Conservation (phyloP, 2,113 vertebrate genomes). For the Onychostruthus taczanowskii region DNA sequence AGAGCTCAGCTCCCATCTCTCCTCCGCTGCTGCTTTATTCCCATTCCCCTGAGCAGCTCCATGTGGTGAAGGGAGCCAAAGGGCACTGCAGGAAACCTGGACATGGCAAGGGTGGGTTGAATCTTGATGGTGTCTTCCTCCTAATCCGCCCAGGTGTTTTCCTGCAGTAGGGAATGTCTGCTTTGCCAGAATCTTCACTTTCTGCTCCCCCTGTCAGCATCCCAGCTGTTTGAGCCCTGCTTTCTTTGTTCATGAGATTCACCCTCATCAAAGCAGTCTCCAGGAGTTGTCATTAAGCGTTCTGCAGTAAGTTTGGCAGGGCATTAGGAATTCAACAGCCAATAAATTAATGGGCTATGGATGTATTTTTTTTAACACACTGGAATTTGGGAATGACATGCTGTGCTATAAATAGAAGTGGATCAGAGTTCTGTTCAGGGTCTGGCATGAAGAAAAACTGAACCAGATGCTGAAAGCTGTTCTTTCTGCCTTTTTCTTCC, state of each 20-base stretch:
- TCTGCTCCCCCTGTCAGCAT: rapidly evolving
- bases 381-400: constrained; percentile 49
- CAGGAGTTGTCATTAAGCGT: not conserved
- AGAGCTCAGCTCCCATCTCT: not conserved
- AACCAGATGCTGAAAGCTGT: constrained; percentile 62
- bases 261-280: not conserved
- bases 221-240: rapidly evolving
- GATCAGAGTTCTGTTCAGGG: constrained; percentile 44
- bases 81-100: not conserved
- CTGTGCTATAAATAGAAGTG: constrained; percentile 54
- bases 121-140: not conserved
- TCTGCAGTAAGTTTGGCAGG: constrained; percentile 40
- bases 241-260: not conserved
- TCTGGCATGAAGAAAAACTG: constrained; percentile 50
- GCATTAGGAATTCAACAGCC: not conserved
- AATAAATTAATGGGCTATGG: not conserved
- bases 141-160: not conserved
- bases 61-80: not conserved
- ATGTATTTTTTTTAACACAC: not conserved
- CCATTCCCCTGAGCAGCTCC: not conserved
- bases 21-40: rapidly evolving
- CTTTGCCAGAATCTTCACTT: not conserved
- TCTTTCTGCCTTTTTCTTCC: constrained; percentile 36
- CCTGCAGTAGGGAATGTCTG: not conserved
- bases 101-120: not conserved